Evolutionary conservation across 1,140 invertebrate species (phyloP), one percentile per base, ranked within the genome.

Genomic region (Apis cerana): DNA sequence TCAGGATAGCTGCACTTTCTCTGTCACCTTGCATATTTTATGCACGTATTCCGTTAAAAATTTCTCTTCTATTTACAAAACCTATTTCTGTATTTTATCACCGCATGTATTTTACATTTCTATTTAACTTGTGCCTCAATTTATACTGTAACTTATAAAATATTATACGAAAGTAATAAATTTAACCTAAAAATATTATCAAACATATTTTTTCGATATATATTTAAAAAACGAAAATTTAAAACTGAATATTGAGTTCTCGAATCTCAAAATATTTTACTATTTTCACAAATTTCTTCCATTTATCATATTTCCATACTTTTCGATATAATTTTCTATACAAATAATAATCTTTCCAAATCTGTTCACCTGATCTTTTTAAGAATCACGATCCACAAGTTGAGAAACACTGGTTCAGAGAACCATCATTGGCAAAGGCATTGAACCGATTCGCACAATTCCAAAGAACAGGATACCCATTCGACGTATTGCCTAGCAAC

Each of bases 401-500:
- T 43, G 33, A 43, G 33, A 43, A 43, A 43, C 33, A 43, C 33
- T 43, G 33, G 33, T 43, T 43, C 33, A 43, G 33, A 43, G 27
- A 4, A 27, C 2, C n/a, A 15, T 62, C n/a, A 13, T 62, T 27
- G 2, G 23, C 1, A 27, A 27, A n/a, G 65, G n/a, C 10, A 68
- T 43, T 13, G n/a, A 61, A 17, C 2, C 5, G 17, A 48, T 27
- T 79, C n/a, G 19, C 50, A 62, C 61, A 17, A 80, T 80, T 65
- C 10, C 59, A 56, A 43, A 52, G 59, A 80, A 70, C 82, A 67
- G 75, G 65, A 59, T 68, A 61, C 65, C 5, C 52, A 65, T 27
- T 62, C 48, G 50, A 67, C 59, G 79, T 72, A 71, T 72, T 83
- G n/a, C 19, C 54, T 19, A 68, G 81, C 71, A 80, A 76, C 71